These are phyloP conservation scores for Pardosa pseudoannulata DNA, from an alignment of 2,888 invertebrate species.

Conservation along the genomic window DNA sequence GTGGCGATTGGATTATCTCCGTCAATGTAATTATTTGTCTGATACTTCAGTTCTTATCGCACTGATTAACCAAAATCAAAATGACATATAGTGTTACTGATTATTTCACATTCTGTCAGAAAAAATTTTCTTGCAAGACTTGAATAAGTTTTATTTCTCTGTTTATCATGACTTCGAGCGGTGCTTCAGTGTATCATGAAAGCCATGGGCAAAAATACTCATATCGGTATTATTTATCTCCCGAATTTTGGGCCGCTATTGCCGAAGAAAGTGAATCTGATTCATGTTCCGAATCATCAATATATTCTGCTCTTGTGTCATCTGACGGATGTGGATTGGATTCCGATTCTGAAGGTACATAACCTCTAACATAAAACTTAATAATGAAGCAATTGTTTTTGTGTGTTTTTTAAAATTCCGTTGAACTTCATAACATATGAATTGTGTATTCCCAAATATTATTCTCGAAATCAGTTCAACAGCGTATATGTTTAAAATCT, in stretches of 20 bases:
- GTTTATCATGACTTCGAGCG: conserved; percentile 34
- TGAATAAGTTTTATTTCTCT: conserved; percentile 3
- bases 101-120: no score
- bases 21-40: neutral
- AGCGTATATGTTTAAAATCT: no score
- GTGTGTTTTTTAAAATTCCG: no score
- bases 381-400: no score
- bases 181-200: conserved; percentile 32
- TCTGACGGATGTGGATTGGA: conserved; percentile 62
- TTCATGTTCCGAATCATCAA: conserved; percentile 59
- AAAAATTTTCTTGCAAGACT: no score
- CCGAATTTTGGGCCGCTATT: conserved; percentile 63
- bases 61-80: no score
- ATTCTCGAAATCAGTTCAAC: no score
- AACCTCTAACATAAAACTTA: no score
- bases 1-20: neutral
- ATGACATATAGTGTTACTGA: no score
- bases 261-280: conserved; percentile 62
- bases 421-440: no score
- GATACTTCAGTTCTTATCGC: neutral
- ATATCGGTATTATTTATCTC: conserved; percentile 47
- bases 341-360: conserved; percentile 49
- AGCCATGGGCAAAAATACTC: conserved; percentile 26
- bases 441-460: no score
- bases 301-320: conserved; percentile 57